Conservation (phyloP, 2,888 invertebrate species). For the Philereme transversata region DNA sequence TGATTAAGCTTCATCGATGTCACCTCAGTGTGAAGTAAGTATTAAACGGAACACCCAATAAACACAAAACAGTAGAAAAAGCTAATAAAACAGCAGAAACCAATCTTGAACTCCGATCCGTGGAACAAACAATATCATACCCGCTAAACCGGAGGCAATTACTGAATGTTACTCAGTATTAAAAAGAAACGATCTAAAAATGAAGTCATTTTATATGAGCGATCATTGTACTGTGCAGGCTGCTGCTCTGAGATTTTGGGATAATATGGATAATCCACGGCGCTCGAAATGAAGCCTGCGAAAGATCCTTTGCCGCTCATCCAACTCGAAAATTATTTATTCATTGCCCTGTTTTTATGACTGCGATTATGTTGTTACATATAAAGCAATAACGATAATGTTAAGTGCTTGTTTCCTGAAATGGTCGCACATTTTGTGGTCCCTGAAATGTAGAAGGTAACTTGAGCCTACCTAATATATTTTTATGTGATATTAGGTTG, state of each 20-base stretch:
- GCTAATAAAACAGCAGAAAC: conserved; percentile 15
- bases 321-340: conserved; percentile 73
- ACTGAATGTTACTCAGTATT: conserved; percentile 57
- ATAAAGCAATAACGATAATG: conserved; percentile 46
- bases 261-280: conserved; percentile 77
- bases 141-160: conserved; percentile 49
- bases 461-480: conserved; percentile 26
- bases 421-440: conserved; percentile 24
- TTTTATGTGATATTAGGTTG: conserved; percentile 28
- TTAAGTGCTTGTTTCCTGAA: conserved; percentile 42
- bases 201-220: conserved; percentile 68
- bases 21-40: neutral
- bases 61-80: conserved; percentile 11
- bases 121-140: conserved; percentile 15
- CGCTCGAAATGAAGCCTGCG: conserved; percentile 69
- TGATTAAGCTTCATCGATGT: no score
- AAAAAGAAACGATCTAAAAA: conserved; percentile 66
- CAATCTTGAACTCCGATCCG: conserved; percentile 14
- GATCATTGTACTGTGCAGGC: conserved; percentile 56
- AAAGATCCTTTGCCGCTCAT: conserved; percentile 64
- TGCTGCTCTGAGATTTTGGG: conserved; percentile 72
- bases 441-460: conserved; percentile 21
- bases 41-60: neutral
- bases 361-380: conserved; percentile 57
- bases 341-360: conserved; percentile 65